Evolutionary conservation across 2,797 vertebrate species (phyloP).

Genomic region (Gallinago solitaria): DNA sequence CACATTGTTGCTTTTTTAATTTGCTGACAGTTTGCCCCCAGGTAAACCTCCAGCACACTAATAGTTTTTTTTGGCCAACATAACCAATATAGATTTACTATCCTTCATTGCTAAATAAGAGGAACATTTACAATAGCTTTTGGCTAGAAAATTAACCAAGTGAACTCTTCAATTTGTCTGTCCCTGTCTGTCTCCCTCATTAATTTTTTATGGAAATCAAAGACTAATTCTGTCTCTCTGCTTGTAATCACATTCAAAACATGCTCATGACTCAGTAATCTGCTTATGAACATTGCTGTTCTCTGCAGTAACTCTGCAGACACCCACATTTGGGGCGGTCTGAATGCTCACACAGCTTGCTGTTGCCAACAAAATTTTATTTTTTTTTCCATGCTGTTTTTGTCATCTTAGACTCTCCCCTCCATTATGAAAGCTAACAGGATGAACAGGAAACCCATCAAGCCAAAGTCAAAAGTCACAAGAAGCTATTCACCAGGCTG

Average conservation of each 20-base stretch:
- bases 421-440: conserved; percentile 42
- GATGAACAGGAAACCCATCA: conserved; percentile 55
- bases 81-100: neutral
- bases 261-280: conserved; percentile 48
- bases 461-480: conserved; percentile 12
- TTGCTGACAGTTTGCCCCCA: conserved; percentile 10
- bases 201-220: conserved; percentile 55
- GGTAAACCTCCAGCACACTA: neutral
- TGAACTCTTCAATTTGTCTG: conserved; percentile 44
- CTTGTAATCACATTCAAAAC: conserved; percentile 56
- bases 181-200: conserved; percentile 4
- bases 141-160: conserved; percentile 49
- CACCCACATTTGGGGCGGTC: neutral
- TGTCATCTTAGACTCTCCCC: neutral
- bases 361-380: conserved; percentile 15
- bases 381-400: conserved; percentile 10
- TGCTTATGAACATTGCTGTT: conserved; percentile 22
- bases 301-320: conserved; percentile 38
- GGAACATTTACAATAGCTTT: conserved; percentile 32
- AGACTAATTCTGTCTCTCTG: conserved; percentile 44
- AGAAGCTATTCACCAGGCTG: conserved; percentile 54
- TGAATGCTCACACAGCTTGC: conserved; percentile 34
- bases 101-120: conserved; percentile 24
- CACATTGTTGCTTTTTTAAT: neutral
- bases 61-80: conserved; percentile 13